Base-by-base conservation (phyloP, 2,888 invertebrate species). In the Drosophila flavopinicola region DNA sequence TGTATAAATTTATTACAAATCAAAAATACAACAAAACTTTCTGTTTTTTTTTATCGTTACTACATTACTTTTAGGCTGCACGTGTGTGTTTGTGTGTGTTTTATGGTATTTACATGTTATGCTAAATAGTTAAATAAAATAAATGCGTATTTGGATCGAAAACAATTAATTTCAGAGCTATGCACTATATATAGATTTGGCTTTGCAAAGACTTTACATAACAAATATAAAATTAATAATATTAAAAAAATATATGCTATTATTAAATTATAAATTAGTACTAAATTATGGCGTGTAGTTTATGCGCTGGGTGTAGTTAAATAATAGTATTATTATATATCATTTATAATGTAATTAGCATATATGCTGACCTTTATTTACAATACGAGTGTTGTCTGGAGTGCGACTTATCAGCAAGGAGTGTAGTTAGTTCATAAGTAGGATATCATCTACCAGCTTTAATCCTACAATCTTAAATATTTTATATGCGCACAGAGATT, bases 131-230 rank as follows among this genome's bases (percentile, higher is more conserved):
- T 60, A 59, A 75, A 61, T 65, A 64, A 87, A 75, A 85, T 83
- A 82, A 85, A 87, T 83, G 87, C 85, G 64, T 69, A 59, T 67
- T 70, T 65, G 64, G 58, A 78, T 68, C 68, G 57, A 69, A 82
- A 75, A 57, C 5, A 56, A 29, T 10, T 10, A 15, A 30, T 29
- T 32, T 53, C 56, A 74, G 82, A 75, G 61, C 58, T 65, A 59
- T 56, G 69, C 60, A 57, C 66, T 84, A 68, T 68, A 58, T 69
- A 53, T 77, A 77, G 80, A 77, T 85, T 85, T 85, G 88, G 88
- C 88, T 75, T 84, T 60, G 76, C 63, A 75, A 68, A 70, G 72
- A 64, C 59, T 66, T 75, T 76, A 59, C 65, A 67, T 49, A 59
- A 64, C 45, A 63, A 42, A 54, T 51, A 37, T 33, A 33, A 45